Conservation (phyloP, 2,888 invertebrate species). For the Pyralis farinalis region DNA sequence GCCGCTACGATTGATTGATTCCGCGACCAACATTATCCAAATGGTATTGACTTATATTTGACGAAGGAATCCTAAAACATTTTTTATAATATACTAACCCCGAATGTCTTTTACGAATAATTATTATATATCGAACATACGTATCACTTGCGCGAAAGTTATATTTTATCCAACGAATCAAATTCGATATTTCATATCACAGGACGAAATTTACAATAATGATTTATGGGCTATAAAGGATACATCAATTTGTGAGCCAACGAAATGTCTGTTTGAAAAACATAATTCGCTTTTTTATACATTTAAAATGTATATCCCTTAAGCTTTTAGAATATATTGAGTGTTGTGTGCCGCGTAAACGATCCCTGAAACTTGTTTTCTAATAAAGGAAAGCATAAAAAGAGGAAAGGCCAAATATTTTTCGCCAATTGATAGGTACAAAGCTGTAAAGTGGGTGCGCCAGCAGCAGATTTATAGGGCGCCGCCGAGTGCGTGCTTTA, state of each 20-base stretch:
- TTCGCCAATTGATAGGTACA: slow-evolving; percentile 64
- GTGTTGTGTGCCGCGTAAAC: slow-evolving; percentile 16
- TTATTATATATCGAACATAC: no score
- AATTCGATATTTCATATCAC: background rate
- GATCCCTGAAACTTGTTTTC: slow-evolving; percentile 39
- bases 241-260: slow-evolving; percentile 7
- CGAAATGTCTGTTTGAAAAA: slow-evolving; percentile 20
- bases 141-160: no score
- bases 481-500: slow-evolving; percentile 69
- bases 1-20: no score
- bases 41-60: no score
- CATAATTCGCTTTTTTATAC: slow-evolving; percentile 13
- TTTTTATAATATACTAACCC: no score
- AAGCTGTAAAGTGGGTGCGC: slow-evolving; percentile 65
- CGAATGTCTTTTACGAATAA: no score
- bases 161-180: no score
- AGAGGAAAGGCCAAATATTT: slow-evolving; percentile 54
- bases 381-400: slow-evolving; percentile 58
- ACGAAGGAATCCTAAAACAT: no score
- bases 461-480: slow-evolving; percentile 73
- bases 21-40: no score
- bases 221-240: slow-evolving; percentile 9
- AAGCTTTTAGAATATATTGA: background rate
- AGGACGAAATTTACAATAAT: slow-evolving; percentile 2
- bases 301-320: background rate